phyloP scores from a whole-genome alignment of 1,140 invertebrate genomes.

The Panulirus ornatus region DNA sequence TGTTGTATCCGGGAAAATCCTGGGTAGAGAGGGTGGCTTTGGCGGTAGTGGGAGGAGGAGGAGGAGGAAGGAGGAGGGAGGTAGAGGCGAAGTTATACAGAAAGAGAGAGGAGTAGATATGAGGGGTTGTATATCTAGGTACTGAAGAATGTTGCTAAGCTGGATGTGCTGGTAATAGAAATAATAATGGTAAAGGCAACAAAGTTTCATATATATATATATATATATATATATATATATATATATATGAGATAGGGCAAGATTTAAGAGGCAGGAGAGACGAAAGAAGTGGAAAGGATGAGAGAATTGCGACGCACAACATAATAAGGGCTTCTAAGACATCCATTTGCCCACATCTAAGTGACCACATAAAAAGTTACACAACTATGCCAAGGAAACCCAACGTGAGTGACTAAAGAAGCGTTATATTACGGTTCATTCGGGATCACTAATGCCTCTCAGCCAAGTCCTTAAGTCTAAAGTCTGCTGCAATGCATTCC shows the following conservation, averaged over 20 bases:
- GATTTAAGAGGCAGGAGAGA: neutral
- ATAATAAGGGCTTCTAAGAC: constrained; percentile 21
- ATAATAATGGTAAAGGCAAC: neutral
- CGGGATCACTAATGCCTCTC: constrained; percentile 30
- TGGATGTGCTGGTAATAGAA: neutral
- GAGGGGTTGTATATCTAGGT: too few species aligned
- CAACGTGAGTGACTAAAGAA: constrained; percentile 28
- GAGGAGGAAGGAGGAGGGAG: too few species aligned
- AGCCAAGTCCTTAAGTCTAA: constrained; percentile 59
- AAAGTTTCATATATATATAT: too few species aligned
- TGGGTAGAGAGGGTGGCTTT: neutral
- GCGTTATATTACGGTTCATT: constrained; percentile 17
- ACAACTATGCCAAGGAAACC: constrained; percentile 44
- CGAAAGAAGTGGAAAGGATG: neutral
- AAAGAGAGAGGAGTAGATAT: neutral
- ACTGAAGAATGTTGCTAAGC: too few species aligned
- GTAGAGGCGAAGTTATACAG: neutral
- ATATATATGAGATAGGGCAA: too few species aligned
- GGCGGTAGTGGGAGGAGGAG: neutral
- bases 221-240: too few species aligned
- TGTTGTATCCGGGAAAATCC: constrained; percentile 6
- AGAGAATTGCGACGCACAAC: neutral
- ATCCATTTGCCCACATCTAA: constrained; percentile 48
- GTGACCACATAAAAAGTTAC: constrained; percentile 31
- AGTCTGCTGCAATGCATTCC: constrained; percentile 17